Conservation (phyloP, 2,797 vertebrate genomes). For the Loriculus beryllinus region DNA sequence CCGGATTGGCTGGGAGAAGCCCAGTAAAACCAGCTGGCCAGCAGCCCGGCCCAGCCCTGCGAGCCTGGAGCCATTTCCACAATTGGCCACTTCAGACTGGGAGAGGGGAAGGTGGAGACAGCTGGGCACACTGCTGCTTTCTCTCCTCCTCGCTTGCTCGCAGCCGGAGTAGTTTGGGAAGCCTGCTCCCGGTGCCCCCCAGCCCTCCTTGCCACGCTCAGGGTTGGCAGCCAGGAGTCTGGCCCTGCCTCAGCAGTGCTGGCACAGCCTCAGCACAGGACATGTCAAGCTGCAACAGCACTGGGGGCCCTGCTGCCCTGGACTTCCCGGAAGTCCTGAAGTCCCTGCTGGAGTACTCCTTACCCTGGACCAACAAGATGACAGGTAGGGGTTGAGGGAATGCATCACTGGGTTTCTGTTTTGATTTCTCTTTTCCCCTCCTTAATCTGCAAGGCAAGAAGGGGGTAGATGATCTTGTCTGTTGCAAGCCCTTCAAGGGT, state of each 20-base stretch:
- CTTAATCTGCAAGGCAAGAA: background rate
- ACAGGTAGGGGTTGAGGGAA: conserved; percentile 71
- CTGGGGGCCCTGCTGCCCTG: conserved; percentile 70
- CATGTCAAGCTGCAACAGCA: conserved; percentile 70
- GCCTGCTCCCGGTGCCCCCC: fast-evolving
- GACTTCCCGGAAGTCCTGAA: conserved; percentile 86
- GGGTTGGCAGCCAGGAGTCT: background rate
- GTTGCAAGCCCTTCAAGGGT: background rate
- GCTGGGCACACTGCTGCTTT: conserved; percentile 43
- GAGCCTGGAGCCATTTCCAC: conserved; percentile 65
- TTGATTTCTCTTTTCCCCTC: background rate
- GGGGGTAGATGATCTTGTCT: background rate
- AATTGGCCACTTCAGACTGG: conserved; percentile 61
- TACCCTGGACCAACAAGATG: conserved; percentile 77
- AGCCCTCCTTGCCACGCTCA: background rate
- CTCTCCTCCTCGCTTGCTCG: conserved; percentile 25
- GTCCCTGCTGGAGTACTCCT: conserved; percentile 85
- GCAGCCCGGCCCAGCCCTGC: conserved; percentile 61
- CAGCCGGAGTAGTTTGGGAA: conserved; percentile 31
- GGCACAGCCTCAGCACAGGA: background rate
- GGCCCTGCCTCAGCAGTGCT: background rate
- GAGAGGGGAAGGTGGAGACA: conserved; percentile 62
- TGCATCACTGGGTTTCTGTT: background rate
- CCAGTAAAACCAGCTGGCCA: conserved; percentile 68
- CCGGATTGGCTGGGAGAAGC: conserved; percentile 67